Conservation (phyloP, 2,113 vertebrate species). For the Aptenodytes patagonicus region DNA sequence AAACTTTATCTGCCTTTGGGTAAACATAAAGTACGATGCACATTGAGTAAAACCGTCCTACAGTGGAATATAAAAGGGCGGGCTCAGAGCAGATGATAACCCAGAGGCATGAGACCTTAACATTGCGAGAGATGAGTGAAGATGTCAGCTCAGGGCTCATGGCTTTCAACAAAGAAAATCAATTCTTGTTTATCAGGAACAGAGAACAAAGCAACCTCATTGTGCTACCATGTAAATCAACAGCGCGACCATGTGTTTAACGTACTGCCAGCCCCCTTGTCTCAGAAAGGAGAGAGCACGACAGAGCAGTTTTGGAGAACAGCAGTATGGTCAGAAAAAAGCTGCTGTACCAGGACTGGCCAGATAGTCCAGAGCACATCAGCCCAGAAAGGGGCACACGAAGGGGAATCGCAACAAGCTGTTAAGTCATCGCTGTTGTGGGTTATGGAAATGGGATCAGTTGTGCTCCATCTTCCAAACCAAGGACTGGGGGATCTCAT, state of each 20-base stretch:
- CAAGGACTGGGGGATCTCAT: neutral
- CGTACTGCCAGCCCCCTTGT: neutral
- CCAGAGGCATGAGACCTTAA: neutral
- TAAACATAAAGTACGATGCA: neutral
- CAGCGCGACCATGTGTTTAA: neutral
- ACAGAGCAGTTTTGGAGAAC: neutral
- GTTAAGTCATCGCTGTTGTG: neutral
- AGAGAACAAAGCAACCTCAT: neutral
- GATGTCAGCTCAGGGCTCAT: neutral
- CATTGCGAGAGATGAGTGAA: neutral
- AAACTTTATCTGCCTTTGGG: neutral
- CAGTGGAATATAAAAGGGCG: neutral
- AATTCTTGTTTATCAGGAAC: neutral
- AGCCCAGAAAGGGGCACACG: neutral
- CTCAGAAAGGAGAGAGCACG: neutral
- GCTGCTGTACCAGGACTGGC: neutral
- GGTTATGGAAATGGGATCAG: neutral
- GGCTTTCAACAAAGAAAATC: conserved; percentile 26
- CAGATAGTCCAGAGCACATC: neutral
- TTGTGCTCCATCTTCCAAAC: neutral
- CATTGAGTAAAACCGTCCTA: neutral
- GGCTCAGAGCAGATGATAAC: neutral
- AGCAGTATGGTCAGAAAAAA: neutral
- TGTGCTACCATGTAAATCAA: neutral
- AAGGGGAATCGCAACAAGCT: fast-evolving